Conservation (phyloP, 30 jellyfish, hydroid and myxozoan species). For the Cassiopea andromeda region DNA sequence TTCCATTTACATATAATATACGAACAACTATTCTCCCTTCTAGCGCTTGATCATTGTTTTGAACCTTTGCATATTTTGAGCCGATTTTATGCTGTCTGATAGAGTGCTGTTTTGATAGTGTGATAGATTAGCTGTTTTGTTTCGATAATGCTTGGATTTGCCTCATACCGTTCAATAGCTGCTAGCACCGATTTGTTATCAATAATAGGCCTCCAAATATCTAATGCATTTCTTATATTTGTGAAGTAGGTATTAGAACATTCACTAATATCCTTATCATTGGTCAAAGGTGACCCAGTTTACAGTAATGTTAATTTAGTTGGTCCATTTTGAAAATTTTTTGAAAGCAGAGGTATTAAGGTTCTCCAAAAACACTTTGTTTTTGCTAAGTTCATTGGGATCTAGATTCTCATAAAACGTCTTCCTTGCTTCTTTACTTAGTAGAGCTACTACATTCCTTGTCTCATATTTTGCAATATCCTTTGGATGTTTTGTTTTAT, state of each 20-base stretch:
- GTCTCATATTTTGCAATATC: background rate
- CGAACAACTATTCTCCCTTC: no score
- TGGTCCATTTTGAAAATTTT: background rate
- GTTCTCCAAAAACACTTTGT: no score
- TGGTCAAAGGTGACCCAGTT: conserved; percentile 1
- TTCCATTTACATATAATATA: no score
- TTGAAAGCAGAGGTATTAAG: no score
- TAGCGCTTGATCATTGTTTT: background rate
- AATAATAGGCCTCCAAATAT: background rate
- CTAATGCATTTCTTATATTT: conserved; percentile 6
- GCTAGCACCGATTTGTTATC: background rate
- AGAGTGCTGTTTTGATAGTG: background rate
- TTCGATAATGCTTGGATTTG: background rate
- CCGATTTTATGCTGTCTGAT: background rate
- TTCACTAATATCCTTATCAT: conserved; percentile 25
- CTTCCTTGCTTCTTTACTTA: no score
- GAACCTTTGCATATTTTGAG: no score
- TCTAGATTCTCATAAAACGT: no score
- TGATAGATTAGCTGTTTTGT: background rate
- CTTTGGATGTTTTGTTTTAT: conserved; percentile 5
- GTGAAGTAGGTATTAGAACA: conserved; percentile 14
- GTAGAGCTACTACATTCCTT: background rate
- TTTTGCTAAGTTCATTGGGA: no score
- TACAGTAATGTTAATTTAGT: background rate
- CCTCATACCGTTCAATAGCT: background rate